Evolutionary conservation across 2,797 vertebrate genomes (phyloP).

Genomic region (Tachyglossus aculeatus): DNA sequence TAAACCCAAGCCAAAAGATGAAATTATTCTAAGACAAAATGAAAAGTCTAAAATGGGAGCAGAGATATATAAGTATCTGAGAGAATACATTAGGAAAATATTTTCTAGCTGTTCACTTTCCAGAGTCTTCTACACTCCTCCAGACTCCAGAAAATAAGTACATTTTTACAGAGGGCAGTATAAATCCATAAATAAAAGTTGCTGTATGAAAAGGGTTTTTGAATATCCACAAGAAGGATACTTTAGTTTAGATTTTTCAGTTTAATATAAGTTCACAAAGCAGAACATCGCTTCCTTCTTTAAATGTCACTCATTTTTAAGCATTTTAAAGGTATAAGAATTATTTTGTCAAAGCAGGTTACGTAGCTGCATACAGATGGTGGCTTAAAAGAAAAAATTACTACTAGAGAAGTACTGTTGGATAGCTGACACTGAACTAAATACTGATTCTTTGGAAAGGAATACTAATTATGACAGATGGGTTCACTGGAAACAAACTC

Average conservation of each 20-base stretch:
- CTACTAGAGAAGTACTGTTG: background rate
- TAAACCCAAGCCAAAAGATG: background rate
- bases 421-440: background rate
- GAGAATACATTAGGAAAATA: background rate
- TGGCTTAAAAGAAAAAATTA: background rate
- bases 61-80: slow-evolving; percentile 33
- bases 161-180: background rate
- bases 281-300: background rate
- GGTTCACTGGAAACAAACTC: background rate
- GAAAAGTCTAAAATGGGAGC: slow-evolving; percentile 7
- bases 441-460: background rate
- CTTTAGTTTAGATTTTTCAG: slow-evolving; percentile 22
- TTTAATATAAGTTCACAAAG: slow-evolving; percentile 18
- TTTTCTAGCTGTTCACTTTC: background rate
- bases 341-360: slow-evolving; percentile 22
- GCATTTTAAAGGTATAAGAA: background rate
- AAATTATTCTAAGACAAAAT: slow-evolving; percentile 29
- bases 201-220: background rate
- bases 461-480: background rate
- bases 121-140: background rate
- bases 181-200: background rate
- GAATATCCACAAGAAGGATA: background rate
- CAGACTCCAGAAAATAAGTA: background rate
- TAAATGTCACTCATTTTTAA: slow-evolving; percentile 8
- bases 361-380: background rate